phyloP scores from a whole-genome alignment of 2,797 vertebrate genomes.

The Telmatherina bonti region DNA sequence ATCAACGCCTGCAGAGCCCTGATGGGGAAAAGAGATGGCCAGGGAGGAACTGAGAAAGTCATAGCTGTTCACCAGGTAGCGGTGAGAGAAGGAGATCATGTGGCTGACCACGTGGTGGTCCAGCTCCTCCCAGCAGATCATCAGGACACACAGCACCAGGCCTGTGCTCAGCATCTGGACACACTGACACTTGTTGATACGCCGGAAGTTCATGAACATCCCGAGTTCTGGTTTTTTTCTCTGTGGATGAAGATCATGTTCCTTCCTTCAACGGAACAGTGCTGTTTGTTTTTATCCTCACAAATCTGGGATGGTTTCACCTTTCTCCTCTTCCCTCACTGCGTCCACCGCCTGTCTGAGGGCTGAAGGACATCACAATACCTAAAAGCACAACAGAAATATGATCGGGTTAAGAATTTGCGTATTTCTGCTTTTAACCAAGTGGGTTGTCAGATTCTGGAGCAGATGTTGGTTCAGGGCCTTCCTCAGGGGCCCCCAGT shows the following conservation, averaged over 20 bases:
- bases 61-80: slow-evolving; percentile 90
- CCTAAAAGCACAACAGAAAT: slow-evolving; percentile 30
- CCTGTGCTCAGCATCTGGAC: slow-evolving; percentile 87
- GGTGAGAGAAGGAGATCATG: slow-evolving; percentile 91
- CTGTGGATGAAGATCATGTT: not conserved
- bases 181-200: slow-evolving; percentile 86
- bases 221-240: too few species aligned
- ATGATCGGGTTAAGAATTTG: not conserved
- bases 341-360: not conserved
- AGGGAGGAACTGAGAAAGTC: not conserved
- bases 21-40: not conserved
- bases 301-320: not conserved
- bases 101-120: slow-evolving; percentile 84
- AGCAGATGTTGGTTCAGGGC: too few species aligned
- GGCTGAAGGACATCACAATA: not conserved
- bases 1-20: too few species aligned
- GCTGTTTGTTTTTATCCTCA: not conserved
- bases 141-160: slow-evolving; percentile 87
- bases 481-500: too few species aligned
- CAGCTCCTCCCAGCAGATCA: slow-evolving; percentile 88
- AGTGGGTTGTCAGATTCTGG: too few species aligned
- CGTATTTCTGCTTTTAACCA: too few species aligned
- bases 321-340: not conserved
- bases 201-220: slow-evolving; percentile 88
- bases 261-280: not conserved